Evolutionary conservation across 2,888 invertebrate genomes (phyloP).

Genomic region (Chymomyza caudatula): DNA sequence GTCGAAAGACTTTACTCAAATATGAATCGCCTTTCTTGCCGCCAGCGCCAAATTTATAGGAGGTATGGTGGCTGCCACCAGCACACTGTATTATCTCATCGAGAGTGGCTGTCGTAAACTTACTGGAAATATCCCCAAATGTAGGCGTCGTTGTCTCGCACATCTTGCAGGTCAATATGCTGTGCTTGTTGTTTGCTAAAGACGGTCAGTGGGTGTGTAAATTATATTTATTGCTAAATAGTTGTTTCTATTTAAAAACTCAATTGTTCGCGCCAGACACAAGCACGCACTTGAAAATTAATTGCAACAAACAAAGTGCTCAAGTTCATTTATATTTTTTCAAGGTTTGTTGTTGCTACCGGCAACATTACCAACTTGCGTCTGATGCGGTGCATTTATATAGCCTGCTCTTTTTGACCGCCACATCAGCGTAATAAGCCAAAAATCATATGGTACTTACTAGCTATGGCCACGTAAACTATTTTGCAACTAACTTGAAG

Average conservation of each 20-base stretch:
- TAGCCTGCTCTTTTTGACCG: background rate
- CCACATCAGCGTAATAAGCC: background rate
- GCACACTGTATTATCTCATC: conserved; percentile 76
- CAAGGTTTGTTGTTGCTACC: background rate
- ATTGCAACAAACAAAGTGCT: background rate
- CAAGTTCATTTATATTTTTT: background rate
- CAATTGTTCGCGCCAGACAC: background rate
- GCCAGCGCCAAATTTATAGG: conserved; percentile 77
- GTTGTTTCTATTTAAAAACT: background rate
- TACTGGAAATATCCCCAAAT: conserved; percentile 73
- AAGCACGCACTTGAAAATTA: background rate
- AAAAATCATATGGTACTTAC: background rate
- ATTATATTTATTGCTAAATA: too few relatives aligned
- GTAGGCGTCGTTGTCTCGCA: conserved; percentile 31
- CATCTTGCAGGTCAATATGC: too few relatives aligned
- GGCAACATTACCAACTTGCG: background rate
- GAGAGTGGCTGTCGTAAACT: conserved; percentile 78
- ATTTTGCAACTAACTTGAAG: background rate
- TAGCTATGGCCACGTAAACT: background rate
- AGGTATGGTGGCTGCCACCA: conserved; percentile 75
- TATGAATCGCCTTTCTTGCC: conserved; percentile 85
- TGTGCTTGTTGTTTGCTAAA: background rate
- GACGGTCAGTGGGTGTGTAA: too few relatives aligned
- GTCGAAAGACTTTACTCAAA: conserved; percentile 82
- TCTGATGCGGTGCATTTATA: background rate